phyloP scores from a whole-genome alignment of 2,888 invertebrate species.

The Hanleya hanleyi region DNA sequence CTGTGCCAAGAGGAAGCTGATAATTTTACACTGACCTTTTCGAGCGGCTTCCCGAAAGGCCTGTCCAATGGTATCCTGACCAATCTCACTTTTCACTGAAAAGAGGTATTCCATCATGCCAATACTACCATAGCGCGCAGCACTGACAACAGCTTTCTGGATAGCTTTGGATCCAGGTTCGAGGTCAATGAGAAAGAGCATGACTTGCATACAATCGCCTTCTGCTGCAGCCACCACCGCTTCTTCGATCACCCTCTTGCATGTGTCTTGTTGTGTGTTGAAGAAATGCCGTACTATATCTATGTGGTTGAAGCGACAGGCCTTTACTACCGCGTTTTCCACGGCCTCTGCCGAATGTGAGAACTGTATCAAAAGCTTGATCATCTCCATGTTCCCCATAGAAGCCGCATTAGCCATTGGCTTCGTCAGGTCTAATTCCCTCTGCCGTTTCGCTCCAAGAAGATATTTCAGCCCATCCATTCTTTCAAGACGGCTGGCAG shows the following conservation, averaged over 20 bases:
- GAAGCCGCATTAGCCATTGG: not conserved
- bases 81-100: not conserved
- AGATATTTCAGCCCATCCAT: not conserved
- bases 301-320: not conserved
- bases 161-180: not conserved
- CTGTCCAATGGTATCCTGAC: not conserved
- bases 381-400: not conserved
- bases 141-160: not conserved
- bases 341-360: not conserved
- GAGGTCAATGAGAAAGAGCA: not conserved
- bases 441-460: not conserved
- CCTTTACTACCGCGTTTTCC: not conserved
- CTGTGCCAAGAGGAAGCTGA: not conserved
- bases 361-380: not conserved
- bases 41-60: not conserved
- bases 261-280: not conserved
- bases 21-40: not conserved
- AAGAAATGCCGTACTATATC: not conserved
- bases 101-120: not conserved
- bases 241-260: not conserved
- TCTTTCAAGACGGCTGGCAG: not conserved
- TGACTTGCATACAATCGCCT: not conserved
- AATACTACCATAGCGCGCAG: not conserved
- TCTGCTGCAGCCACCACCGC: not conserved
- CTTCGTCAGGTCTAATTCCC: not conserved